These are phyloP conservation scores for Zaprionus capensis DNA, from an alignment of 1,140 invertebrate species.

Conservation along the genomic window DNA sequence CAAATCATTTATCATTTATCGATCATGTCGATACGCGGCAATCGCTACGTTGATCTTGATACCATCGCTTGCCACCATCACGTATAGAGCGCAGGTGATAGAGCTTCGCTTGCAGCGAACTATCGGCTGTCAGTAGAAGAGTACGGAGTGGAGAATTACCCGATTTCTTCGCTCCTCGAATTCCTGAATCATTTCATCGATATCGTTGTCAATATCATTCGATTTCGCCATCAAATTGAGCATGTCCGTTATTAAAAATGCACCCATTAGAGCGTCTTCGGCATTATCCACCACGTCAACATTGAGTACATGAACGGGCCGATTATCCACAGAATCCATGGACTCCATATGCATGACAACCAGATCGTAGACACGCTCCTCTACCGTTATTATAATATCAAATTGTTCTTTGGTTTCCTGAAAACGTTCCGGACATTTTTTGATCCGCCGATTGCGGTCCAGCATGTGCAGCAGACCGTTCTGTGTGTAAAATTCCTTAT, in stretches of 20 bases:
- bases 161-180: constrained; percentile 96
- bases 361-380: constrained; percentile 99
- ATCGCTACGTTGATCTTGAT: constrained; percentile 9
- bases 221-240: constrained; percentile 94
- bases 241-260: constrained; percentile 98
- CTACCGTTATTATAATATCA: constrained; percentile 98
- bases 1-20: constrained; percentile 1
- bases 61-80: constrained; percentile 8
- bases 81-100: constrained; percentile 45
- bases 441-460: constrained; percentile 98
- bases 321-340: constrained; percentile 89
- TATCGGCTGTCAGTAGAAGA: constrained; percentile 92
- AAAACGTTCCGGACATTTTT: constrained; percentile 97
- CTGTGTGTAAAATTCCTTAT: constrained; percentile 97
- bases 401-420: constrained; percentile 96
- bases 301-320: constrained; percentile 98
- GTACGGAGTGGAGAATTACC: constrained; percentile 95
- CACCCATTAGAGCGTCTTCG: constrained; percentile 99
- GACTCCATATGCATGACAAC: constrained; percentile 91
- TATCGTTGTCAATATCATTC: constrained; percentile 98
- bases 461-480: constrained; percentile 99
- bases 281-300: constrained; percentile 99
- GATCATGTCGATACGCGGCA: constrained; percentile 19
- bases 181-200: constrained; percentile 97
- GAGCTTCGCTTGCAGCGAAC: constrained; percentile 27